These are phyloP conservation scores for Pitta sordida DNA, from an alignment of 2,113 vertebrate species.

Conservation along the genomic window DNA sequence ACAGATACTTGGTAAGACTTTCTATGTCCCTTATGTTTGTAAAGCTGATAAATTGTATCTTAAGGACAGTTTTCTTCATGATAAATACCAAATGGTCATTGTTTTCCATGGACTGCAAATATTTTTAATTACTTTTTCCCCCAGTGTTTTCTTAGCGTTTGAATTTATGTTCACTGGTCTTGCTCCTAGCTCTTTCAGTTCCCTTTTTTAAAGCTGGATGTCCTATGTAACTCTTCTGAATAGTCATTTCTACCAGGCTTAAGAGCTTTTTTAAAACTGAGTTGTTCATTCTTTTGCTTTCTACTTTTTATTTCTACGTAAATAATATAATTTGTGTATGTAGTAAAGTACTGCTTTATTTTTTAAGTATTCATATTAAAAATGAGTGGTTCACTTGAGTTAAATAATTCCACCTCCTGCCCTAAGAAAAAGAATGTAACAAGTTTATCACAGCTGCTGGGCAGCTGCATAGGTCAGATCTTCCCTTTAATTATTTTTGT, in stretches of 20 bases:
- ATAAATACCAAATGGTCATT: not conserved
- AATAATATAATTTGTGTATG: not conserved
- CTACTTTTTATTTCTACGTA: not conserved
- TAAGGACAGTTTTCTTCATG: not conserved
- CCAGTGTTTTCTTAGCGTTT: not conserved
- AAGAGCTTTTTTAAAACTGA: not conserved
- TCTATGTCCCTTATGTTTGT: not conserved
- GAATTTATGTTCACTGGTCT: not conserved
- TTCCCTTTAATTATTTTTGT: not conserved
- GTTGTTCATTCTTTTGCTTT: not conserved
- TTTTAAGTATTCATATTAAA: not conserved
- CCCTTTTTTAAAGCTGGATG: not conserved
- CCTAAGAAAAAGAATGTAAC: not conserved
- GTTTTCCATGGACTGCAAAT: not conserved
- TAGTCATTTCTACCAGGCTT: not conserved
- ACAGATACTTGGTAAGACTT: not conserved
- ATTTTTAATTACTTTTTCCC: not conserved
- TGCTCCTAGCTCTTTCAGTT: not conserved
- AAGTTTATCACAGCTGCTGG: not conserved
- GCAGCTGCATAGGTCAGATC: not conserved
- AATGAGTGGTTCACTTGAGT: not conserved
- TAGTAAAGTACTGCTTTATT: not conserved
- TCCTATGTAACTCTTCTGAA: not conserved
- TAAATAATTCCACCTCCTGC: not conserved
- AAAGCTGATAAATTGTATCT: not conserved